Evolutionary conservation across 2,888 invertebrate genomes (phyloP), one percentile per base, ranked within the genome.

Genomic region (Nasonovia ribisnigri): DNA sequence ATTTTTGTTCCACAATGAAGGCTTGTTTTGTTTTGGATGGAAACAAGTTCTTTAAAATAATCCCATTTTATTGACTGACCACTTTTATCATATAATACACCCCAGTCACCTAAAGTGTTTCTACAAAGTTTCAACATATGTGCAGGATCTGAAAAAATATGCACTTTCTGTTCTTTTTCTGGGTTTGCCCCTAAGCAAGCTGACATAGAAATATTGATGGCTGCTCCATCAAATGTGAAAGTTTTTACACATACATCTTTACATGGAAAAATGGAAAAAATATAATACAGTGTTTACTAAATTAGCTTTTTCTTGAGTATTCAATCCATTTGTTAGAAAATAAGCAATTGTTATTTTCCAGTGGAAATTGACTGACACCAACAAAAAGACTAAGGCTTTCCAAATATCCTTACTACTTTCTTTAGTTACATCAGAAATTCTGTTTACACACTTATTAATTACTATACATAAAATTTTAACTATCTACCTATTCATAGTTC

Each of bases 41-140:
- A 36, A 36, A 77, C 77, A 77, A 77, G 77, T 36, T 77, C 77
- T 77, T 77, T 77, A 77, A 36, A 77, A n/a, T 77, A 77, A 77
- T 20, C 36, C 77, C 77, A 77, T 42, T 77, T 77, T 77, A 60
- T 77, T 77, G 42, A 77, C 20, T n/a, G 36, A 36, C 77, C 77
- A n/a, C 16, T 36, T 77, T 16, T 77, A 36, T 77, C 77, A 77
- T 77, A 77, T 77, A 77, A 77, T 77, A 36, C 77, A 36, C 36
- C 29, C 60, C 60, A 60, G 60, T 60, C 29, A 11, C 60, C 60
- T 60, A 60, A 60, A 60, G 60, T 60, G 10, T 60, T 60, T 29
- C 57, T 60, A 29, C 57, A 29, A 29, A 26, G 60, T 60, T 60
- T 60, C 8, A 60, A 60, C 29, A 60, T 60, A 60, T 60, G 60